phyloP scores from a whole-genome alignment of 2,113 vertebrate genomes.

The Tragelaphus buxtoni region DNA sequence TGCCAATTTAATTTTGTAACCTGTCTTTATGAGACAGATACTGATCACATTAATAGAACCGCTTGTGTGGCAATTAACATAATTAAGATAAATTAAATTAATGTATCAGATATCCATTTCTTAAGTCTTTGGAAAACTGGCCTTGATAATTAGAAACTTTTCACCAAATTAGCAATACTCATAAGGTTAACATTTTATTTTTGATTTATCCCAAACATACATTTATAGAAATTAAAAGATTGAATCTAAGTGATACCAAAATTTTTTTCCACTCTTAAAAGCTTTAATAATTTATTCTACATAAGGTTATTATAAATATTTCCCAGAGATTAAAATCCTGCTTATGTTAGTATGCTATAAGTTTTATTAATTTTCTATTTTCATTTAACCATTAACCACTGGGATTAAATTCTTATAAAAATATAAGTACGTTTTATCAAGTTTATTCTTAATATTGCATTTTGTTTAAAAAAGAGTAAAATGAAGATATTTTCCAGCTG shows the following conservation, averaged over 20 bases:
- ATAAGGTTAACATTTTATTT: conserved; percentile 13
- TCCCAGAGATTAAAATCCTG: no score
- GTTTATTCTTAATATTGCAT: neutral
- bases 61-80: conserved; percentile 60
- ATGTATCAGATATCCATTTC: conserved; percentile 39
- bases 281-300: no score
- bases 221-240: conserved; percentile 27
- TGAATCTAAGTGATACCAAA: neutral
- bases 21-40: conserved; percentile 49
- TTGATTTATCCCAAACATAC: neutral
- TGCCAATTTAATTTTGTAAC: conserved; percentile 58
- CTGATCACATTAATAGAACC: conserved; percentile 63
- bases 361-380: no score
- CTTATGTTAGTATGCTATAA: no score
- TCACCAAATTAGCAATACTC: conserved; percentile 44
- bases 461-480: conserved; percentile 53
- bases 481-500: conserved; percentile 52
- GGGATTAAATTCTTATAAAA: no score
- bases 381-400: no score
- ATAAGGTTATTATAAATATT: no score
- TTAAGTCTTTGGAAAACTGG: conserved; percentile 13
- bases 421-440: no score
- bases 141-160: conserved; percentile 30
- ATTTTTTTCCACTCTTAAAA: neutral
- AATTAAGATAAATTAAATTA: conserved; percentile 64